Percentiles rank a stretch among this genome's conserved stretches.
phyloP scores from a whole-genome alignment of 2,888 invertebrate species.

The Epicampocera succincta region DNA sequence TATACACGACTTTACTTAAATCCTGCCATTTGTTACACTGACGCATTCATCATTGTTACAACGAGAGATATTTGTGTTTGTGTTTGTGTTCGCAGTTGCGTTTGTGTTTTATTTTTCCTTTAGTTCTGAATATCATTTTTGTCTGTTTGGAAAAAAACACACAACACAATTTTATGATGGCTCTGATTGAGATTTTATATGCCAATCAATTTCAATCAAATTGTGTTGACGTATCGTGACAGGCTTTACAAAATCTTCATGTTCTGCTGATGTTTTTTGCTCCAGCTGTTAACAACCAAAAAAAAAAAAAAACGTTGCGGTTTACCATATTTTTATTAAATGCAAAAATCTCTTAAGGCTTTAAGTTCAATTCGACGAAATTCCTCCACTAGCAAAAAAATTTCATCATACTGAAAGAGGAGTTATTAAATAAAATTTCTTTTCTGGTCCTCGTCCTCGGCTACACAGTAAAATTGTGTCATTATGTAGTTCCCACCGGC shows the following conservation, averaged over 20 bases:
- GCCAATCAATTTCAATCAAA: slow-evolving; percentile 69
- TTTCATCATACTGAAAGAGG: no score
- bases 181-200: slow-evolving; percentile 68
- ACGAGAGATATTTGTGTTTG: slow-evolving; percentile 44
- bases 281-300: slow-evolving; percentile 8
- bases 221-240: slow-evolving; percentile 67
- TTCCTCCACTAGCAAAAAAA: no score
- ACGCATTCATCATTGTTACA: slow-evolving; percentile 51
- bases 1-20: slow-evolving; percentile 45
- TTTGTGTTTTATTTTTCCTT: slow-evolving; percentile 18
- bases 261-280: slow-evolving; percentile 22
- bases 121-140: slow-evolving; percentile 41
- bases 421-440: no score
- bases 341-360: neutral
- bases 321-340: slow-evolving; percentile 39
- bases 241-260: slow-evolving; percentile 61
- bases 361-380: no score
- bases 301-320: slow-evolving; percentile 55
- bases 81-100: neutral
- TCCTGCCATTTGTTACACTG: slow-evolving; percentile 54
- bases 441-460: no score
- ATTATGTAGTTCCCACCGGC: no score
- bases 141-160: slow-evolving; percentile 22
- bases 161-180: slow-evolving; percentile 65
- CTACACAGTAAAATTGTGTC: no score